Evolutionary conservation across 2,888 invertebrate species (phyloP), one percentile per base, ranked within the genome.

Genomic region (Leptopilina drosophilae): DNA sequence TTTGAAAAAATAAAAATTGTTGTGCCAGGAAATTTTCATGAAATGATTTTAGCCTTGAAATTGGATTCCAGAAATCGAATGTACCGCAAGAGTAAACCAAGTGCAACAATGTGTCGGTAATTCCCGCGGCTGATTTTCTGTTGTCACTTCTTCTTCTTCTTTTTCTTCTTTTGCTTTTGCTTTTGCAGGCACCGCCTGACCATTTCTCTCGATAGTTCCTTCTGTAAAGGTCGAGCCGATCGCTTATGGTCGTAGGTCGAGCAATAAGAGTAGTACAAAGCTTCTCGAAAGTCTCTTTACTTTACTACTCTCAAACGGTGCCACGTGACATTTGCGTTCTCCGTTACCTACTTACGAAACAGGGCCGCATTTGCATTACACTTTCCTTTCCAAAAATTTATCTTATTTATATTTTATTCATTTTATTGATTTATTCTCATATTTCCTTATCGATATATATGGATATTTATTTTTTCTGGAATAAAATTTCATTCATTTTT

Each of bases 141-240:
- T 56, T 53, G 33, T 69, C 26, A 69, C 53, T 69, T 53, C 3
- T 33, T 33, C 5, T 42, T 14, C 53, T 69, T n/a, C 67, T 20
- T 53, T 33, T 26, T 49, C 69, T 7, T 42, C 3, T 42, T 14
- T 33, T 69, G 9, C 67, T 20, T 53, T 26, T 26, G 20, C 69
- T 7, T 42, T 26, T 64, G 33, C 33, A 40, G 64, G 49, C 53
- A 69, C 42, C 26, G 56, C 33, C 53, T 56, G 56, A 73, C 73
- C 73, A 73, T 73, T 73, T 73, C 73, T 56, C 73, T 73, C 11
- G 15, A 15, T 69, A 73, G 33, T 56, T 73, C 53, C 73, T 73
- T 73, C 33, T 73, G 73, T 73, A 73, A 73, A 73, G 73, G 73
- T 73, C 73, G 53, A 56, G 26, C 49, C 26, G 56, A 73, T 73